Evolutionary conservation across 2,888 invertebrate species (phyloP).

Genomic region (Dolichopus griseipennis): DNA sequence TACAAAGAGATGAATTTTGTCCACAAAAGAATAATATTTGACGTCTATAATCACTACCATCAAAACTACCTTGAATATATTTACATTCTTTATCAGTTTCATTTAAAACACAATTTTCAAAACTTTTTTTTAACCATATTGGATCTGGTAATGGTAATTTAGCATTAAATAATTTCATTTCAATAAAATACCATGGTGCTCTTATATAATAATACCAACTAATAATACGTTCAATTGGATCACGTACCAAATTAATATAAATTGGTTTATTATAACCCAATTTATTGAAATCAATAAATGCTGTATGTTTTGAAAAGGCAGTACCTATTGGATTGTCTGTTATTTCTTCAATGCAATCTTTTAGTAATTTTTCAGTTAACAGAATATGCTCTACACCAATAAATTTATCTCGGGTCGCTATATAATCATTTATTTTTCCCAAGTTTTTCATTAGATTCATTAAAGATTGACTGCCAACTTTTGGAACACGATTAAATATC

Average conservation of each 20-base stretch:
- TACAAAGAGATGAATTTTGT: conserved; percentile 50
- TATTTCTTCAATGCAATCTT: conserved; percentile 60
- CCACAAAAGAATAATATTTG: conserved; percentile 81
- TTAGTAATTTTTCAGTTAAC: conserved; percentile 64
- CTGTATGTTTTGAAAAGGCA: conserved; percentile 77
- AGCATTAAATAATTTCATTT: conserved; percentile 45
- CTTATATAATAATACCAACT: conserved; percentile 86
- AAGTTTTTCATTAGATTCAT: conserved; percentile 71
- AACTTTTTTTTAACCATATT: conserved; percentile 48
- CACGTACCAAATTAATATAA: conserved; percentile 76
- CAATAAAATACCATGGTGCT: conserved; percentile 81
- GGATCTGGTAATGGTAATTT: conserved; percentile 37
- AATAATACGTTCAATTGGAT: conserved; percentile 76
- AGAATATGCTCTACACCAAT: conserved; percentile 48
- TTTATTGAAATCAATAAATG: conserved; percentile 74
- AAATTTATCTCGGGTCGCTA: conserved; percentile 70
- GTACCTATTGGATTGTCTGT: conserved; percentile 63
- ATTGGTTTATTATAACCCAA: conserved; percentile 68
- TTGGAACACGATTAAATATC: conserved; percentile 84
- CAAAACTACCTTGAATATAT: conserved; percentile 66
- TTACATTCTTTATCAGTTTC: conserved; percentile 67
- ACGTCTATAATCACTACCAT: conserved; percentile 71
- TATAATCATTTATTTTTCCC: conserved; percentile 53
- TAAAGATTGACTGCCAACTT: conserved; percentile 81
- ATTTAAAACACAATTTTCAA: conserved; percentile 68